A percentile compares a stretch with the other conserved stretches of the same genome.
These are phyloP conservation scores for Engystomops pustulosus DNA, from an alignment of 2,113 vertebrate genomes.

Conservation along the genomic window DNA sequence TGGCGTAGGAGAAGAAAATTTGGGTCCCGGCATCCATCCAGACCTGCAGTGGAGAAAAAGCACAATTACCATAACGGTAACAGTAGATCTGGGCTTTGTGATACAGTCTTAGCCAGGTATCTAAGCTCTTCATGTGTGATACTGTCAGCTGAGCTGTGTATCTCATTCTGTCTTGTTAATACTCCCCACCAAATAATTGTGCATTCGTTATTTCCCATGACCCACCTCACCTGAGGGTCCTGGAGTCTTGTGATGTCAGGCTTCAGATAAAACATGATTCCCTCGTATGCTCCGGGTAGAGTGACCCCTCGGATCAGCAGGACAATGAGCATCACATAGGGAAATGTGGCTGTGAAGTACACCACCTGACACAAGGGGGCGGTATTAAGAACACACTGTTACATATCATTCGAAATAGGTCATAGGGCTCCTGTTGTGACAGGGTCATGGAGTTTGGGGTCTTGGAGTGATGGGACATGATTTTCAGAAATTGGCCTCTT, in stretches of 20 bases:
- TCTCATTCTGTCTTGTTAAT: background rate
- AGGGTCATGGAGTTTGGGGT: background rate
- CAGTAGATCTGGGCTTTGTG: too few species aligned
- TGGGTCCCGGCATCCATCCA: conserved; percentile 89
- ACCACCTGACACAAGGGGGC: conserved; percentile 80
- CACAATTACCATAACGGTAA: background rate
- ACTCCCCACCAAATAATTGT: background rate
- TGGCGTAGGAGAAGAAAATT: conserved; percentile 88
- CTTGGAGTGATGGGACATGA: too few species aligned
- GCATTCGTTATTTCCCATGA: background rate
- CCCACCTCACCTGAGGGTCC: conserved; percentile 86
- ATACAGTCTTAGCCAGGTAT: too few species aligned
- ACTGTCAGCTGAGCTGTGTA: background rate
- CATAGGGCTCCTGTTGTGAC: background rate
- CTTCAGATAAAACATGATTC: conserved; percentile 91
- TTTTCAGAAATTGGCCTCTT: background rate
- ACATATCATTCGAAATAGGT: background rate
- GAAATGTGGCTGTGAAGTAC: conserved; percentile 96
- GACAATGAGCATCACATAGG: conserved; percentile 90
- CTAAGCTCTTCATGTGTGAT: background rate
- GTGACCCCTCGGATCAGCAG: conserved; percentile 88
- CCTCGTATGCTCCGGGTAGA: conserved; percentile 84
- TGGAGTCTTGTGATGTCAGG: conserved; percentile 85
- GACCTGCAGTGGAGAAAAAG: conserved; percentile 71
- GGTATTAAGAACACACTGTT: conserved; percentile 44